Base-by-base conservation (phyloP, 2,113 vertebrate genomes). In the Saccopteryx leptura region DNA sequence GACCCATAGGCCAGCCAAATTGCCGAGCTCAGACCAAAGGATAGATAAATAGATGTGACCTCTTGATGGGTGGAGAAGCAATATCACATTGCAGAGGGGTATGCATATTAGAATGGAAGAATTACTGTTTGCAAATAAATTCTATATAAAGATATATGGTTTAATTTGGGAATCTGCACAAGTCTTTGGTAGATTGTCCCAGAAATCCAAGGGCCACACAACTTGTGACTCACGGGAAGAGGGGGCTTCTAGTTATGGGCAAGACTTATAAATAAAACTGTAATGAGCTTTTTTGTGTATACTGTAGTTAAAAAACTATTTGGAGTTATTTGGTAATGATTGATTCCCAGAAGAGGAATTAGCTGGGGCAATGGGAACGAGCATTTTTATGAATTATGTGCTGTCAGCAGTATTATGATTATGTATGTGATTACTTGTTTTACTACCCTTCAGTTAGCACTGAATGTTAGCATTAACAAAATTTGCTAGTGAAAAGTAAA, bases 311-410 rank as follows among this genome's bases (percentile, higher is more conserved):
- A 56, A 58, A 85, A 46, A 83, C 39, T 72, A 78, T 88, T 93
- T 76, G 90, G 76, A 90, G 58, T 79, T 88, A 88, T 93, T 79
- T 79, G 78, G 60, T 84, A 61, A 79, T 61, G 88, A 61, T 33
- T 72, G 91, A 79, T 72, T 84, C 56, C 76, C 86, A 31, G 56
- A 88, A 96, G 85, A 91, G 88, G 52, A 91, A 84, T 84, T 88
- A 58, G 71, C 78, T 63, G 33, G 76, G 39, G 81, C 90, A 69
- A 92, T 15, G 56, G 54, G 78, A 91, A 68, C 48, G 31, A 91
- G 11, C 33, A 63, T 90, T 90, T 93, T 90, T 72, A 65, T 78
- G 86, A 90, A 76, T 58, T 69, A 65, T 39, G 54, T 46, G 11
- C 76, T 76, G 48, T 93, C 69, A 71, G 54, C 96, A 90, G 54